These are phyloP conservation scores for Ellobius talpinus DNA, from an alignment of 2,113 vertebrate genomes.

Conservation along the genomic window DNA sequence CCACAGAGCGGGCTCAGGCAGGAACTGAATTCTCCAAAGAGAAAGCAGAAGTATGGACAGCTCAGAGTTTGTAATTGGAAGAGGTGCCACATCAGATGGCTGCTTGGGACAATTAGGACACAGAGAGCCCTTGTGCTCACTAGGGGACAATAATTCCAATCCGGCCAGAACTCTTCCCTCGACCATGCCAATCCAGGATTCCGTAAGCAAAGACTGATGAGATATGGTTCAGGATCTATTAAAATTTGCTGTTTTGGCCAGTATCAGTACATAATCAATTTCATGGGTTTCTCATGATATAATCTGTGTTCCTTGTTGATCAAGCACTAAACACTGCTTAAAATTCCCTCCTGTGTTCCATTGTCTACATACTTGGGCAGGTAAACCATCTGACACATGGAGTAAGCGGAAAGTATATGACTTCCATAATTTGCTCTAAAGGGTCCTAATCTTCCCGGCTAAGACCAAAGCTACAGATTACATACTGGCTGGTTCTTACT, in stretches of 20 bases:
- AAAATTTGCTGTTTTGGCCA: background rate
- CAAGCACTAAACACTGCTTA: background rate
- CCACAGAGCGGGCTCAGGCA: background rate
- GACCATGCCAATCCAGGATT: background rate
- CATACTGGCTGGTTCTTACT: background rate
- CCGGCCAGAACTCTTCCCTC: background rate
- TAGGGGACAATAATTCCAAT: too few relatives aligned
- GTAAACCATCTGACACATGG: background rate
- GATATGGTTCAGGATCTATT: background rate
- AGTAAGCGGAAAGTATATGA: background rate
- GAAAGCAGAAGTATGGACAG: background rate
- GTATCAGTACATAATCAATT: background rate
- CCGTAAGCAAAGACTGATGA: background rate
- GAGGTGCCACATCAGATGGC: background rate
- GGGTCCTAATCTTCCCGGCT: background rate
- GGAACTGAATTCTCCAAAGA: background rate
- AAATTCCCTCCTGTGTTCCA: background rate
- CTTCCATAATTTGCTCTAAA: background rate
- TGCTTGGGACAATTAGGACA: background rate
- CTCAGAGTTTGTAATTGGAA: background rate
- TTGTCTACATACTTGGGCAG: background rate
- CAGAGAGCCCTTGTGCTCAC: background rate
- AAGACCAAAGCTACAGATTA: background rate
- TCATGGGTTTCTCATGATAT: background rate
- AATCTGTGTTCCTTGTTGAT: background rate